These are phyloP conservation scores for Chionoecetes opilio DNA, from an alignment of 1,140 invertebrate species.

Conservation along the genomic window DNA sequence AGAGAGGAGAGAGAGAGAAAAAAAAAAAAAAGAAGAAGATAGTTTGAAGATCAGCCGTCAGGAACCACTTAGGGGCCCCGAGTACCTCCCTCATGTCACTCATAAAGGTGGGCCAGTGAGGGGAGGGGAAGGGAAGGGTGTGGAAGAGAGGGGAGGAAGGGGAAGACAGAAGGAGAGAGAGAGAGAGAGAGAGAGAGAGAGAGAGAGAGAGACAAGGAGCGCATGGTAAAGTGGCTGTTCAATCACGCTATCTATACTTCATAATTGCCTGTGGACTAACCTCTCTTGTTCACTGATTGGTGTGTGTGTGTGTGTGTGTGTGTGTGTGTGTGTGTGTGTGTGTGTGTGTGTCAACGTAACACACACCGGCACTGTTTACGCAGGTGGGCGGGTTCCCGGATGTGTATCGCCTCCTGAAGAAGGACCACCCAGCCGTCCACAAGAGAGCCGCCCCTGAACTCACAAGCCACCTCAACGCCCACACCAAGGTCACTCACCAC, in stretches of 20 bases:
- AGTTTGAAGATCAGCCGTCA: too few species aligned
- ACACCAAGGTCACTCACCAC: slow-evolving; percentile 83
- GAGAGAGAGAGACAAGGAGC: not conserved
- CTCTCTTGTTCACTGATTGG: not conserved
- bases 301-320: not conserved
- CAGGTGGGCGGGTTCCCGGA: slow-evolving; percentile 86
- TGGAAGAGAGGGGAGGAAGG: not conserved
- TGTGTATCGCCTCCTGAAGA: slow-evolving; percentile 86
- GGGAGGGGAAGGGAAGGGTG: not conserved
- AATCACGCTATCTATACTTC: not conserved
- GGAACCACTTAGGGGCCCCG: too few species aligned
- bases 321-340: slow-evolving; percentile 25
- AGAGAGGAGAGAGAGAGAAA: not conserved
- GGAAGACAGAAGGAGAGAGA: not conserved
- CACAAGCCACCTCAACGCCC: slow-evolving; percentile 82
- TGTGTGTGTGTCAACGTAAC: not conserved
- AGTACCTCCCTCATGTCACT: too few species aligned
- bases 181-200: not conserved
- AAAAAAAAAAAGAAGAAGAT: not conserved
- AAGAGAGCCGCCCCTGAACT: slow-evolving; percentile 81
- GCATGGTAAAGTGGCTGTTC: not conserved
- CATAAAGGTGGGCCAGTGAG: not conserved
- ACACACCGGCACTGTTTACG: not conserved
- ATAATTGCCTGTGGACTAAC: not conserved
- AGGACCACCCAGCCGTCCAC: slow-evolving; percentile 82